A percentile compares a stretch with the other conserved stretches of the same genome.
Evolutionary conservation across 1,140 invertebrate genomes (phyloP).

Genomic region (Drosophila neocordata): DNA sequence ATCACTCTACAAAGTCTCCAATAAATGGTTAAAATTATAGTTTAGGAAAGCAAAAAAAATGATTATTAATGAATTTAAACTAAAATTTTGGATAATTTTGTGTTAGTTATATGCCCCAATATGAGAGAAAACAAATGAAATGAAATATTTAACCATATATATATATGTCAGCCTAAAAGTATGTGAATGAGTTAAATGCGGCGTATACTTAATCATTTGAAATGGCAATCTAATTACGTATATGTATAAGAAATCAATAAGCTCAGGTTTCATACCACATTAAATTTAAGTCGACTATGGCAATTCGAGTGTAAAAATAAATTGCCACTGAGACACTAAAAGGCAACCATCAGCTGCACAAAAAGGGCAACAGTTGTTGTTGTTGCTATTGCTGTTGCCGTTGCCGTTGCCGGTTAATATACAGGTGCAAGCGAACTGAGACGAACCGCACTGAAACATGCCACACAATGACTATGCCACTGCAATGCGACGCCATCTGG

Average conservation of each 20-base stretch:
- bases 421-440: slow-evolving; percentile 51
- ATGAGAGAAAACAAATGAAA: too few species aligned
- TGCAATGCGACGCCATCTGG: slow-evolving; percentile 62
- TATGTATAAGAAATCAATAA: slow-evolving; percentile 54
- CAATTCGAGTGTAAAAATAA: slow-evolving; percentile 44
- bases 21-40: too few species aligned
- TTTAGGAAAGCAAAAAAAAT: too few species aligned
- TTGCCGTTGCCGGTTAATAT: slow-evolving; percentile 18
- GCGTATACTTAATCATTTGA: slow-evolving; percentile 38
- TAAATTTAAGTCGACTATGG: slow-evolving; percentile 38
- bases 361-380: slow-evolving; percentile 58
- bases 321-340: slow-evolving; percentile 55
- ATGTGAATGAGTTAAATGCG: slow-evolving; percentile 22
- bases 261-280: slow-evolving; percentile 4
- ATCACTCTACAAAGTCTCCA: too few species aligned
- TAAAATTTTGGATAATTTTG: too few species aligned
- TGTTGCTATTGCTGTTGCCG: slow-evolving; percentile 16
- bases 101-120: too few species aligned
- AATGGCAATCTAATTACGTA: slow-evolving; percentile 58
- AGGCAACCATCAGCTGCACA: slow-evolving; percentile 23
- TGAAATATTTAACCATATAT: too few species aligned
- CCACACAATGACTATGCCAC: slow-evolving; percentile 43
- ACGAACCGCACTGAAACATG: slow-evolving; percentile 37
- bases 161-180: slow-evolving; percentile 37
- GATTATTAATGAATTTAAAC: too few species aligned